Evolutionary conservation across 2,113 vertebrate genomes (phyloP).

Genomic region (Equus quagga): DNA sequence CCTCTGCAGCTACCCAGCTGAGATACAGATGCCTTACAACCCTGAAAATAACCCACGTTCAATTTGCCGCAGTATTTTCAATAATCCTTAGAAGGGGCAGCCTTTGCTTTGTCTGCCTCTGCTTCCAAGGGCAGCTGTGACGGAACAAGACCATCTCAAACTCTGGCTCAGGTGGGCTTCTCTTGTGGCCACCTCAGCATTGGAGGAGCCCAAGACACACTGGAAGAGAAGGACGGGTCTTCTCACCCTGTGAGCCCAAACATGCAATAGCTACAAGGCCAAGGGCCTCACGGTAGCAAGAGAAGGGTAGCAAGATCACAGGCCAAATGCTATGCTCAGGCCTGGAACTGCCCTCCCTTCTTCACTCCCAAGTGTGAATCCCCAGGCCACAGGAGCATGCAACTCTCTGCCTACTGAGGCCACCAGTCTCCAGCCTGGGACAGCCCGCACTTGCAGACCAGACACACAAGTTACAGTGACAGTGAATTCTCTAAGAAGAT

Average conservation of each 20-base stretch:
- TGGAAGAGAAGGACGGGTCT: not conserved
- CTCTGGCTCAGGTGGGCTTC: not conserved
- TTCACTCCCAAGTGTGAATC: not conserved
- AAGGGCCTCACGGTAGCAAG: not conserved
- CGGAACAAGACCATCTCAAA: not conserved
- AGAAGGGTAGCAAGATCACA: not conserved
- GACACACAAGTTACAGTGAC: not conserved
- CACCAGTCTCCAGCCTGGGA: not conserved
- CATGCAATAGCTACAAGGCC: accelerated
- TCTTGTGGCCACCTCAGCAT: not conserved
- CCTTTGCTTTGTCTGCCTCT: not conserved
- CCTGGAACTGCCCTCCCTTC: not conserved
- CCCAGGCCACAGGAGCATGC: not conserved
- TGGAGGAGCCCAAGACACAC: not conserved
- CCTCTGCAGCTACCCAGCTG: not conserved
- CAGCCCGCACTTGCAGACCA: not conserved
- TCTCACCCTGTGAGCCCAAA: not conserved
- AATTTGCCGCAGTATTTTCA: not conserved
- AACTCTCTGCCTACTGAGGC: not conserved
- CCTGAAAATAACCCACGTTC: not conserved
- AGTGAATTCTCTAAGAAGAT: not conserved
- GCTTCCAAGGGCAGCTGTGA: not conserved
- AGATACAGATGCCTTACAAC: not conserved
- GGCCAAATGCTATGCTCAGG: not conserved
- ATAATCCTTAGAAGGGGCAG: not conserved